Evolutionary conservation across 2,797 vertebrate species (phyloP).

Genomic region (Gobio occitaniae): DNA sequence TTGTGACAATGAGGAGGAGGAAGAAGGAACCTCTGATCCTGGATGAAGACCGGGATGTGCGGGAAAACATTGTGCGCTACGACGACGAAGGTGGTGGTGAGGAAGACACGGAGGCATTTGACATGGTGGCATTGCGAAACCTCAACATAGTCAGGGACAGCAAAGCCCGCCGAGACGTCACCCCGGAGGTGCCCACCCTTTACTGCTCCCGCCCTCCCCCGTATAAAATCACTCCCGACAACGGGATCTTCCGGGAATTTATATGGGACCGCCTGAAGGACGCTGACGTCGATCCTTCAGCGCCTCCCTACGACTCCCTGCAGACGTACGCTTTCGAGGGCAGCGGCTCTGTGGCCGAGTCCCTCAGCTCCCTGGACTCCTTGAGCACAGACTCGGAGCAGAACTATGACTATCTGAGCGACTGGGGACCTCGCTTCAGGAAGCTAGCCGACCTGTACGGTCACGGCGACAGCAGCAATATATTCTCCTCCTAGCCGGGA

Average conservation of each 20-base stretch:
- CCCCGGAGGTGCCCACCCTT: conserved; percentile 84
- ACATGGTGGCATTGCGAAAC: conserved; percentile 88
- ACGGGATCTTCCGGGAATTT: conserved; percentile 87
- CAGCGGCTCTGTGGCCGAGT: conserved; percentile 83
- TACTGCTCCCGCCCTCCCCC: conserved; percentile 78
- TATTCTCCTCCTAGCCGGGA: conserved; percentile 74
- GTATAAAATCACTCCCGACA: conserved; percentile 79
- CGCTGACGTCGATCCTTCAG: conserved; percentile 83
- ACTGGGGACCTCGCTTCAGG: conserved; percentile 91
- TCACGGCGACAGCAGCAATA: conserved; percentile 73
- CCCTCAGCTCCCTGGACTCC: conserved; percentile 88
- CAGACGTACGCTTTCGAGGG: conserved; percentile 91
- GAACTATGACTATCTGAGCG: conserved; percentile 88
- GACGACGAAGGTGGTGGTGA: conserved; percentile 93
- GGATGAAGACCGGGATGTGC: conserved; percentile 87
- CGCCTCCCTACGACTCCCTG: conserved; percentile 88
- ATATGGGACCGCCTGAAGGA: conserved; percentile 88
- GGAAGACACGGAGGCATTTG: conserved; percentile 91
- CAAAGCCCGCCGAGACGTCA: conserved; percentile 85
- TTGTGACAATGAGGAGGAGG: conserved; percentile 84
- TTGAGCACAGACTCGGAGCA: conserved; percentile 88
- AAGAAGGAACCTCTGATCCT: conserved; percentile 90
- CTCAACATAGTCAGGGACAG: conserved; percentile 82
- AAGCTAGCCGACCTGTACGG: conserved; percentile 90
- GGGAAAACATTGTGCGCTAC: conserved; percentile 90